These are phyloP conservation scores for Nerophis ophidion DNA, from an alignment of 2,113 vertebrate genomes.

Conservation along the genomic window DNA sequence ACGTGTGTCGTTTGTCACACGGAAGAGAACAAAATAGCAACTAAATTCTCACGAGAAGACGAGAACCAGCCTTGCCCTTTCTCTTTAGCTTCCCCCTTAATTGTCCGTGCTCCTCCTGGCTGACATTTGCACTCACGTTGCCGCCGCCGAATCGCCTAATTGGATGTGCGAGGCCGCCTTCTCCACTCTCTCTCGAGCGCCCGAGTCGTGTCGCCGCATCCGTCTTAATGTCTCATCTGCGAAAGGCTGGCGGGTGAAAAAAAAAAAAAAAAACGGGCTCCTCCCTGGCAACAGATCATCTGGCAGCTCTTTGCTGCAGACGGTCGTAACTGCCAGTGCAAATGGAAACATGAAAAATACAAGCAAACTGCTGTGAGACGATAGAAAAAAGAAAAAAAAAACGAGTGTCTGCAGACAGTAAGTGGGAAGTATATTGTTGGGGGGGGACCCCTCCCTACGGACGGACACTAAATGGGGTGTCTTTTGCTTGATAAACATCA, in stretches of 20 bases:
- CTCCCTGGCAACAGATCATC: slow-evolving; percentile 59
- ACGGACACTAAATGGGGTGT: slow-evolving; percentile 13
- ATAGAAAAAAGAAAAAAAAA: slow-evolving; percentile 40
- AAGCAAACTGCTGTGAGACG: slow-evolving; percentile 31
- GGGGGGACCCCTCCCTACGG: slow-evolving; percentile 10
- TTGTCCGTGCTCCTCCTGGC: slow-evolving; percentile 25
- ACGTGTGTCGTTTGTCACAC: slow-evolving; percentile 21
- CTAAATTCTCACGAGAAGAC: slow-evolving; percentile 11
- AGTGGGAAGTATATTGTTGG: slow-evolving; percentile 25
- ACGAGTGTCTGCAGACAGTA: slow-evolving; percentile 41
- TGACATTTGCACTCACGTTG: slow-evolving; percentile 46
- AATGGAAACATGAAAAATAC: slow-evolving; percentile 70
- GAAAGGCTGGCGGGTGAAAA: slow-evolving; percentile 32
- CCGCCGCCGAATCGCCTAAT: slow-evolving; percentile 36
- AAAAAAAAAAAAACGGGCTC: slow-evolving; percentile 58
- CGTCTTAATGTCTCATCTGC: slow-evolving; percentile 52
- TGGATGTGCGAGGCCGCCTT: slow-evolving; percentile 16
- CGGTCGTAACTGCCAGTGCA: slow-evolving; percentile 46
- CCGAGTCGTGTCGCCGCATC: slow-evolving; percentile 30
- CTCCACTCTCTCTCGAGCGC: not conserved
- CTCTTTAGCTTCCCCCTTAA: slow-evolving; percentile 11
- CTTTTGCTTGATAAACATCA: not conserved
- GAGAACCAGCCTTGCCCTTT: slow-evolving; percentile 11
- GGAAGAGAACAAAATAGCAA: slow-evolving; percentile 10
- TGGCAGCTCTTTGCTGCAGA: slow-evolving; percentile 49